Evolutionary conservation across 1,140 invertebrate genomes (phyloP), one percentile per base, ranked within the genome.

Genomic region (Choristoneura fumiferana): DNA sequence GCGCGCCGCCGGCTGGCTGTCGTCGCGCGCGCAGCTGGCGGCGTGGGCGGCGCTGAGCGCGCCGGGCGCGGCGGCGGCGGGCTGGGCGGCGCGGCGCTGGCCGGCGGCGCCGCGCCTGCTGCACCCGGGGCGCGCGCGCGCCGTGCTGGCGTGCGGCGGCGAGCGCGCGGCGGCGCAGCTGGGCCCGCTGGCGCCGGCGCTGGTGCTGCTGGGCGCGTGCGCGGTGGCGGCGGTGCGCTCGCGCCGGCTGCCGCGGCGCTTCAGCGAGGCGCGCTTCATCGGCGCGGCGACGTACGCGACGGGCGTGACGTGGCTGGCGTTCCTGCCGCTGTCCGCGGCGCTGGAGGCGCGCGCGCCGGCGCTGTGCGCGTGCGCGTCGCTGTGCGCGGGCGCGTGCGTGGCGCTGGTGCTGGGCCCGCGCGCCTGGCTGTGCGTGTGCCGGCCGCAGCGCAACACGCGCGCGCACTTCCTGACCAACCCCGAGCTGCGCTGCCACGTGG

Each of bases 261-360:
- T 97, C 78, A 97, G 97, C 84, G 95, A 96, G 76, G 94, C 95
- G 0, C 95, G 95, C 12, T 33, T 29, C 43, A 62, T 63, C 35
- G 95, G 95, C 9, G 96, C 95, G 65, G 94, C 95, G 1, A 96
- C 96, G 95, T 97, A 97, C 78, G 95, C 95, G 0, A 97, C 96
- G 0, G 94, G 95, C 64, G 95, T 97, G 10, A 95, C 96, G 60
- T 97, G 96, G 96, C 88, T 95, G 15, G 96, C 96, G n/a, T 97
- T 97, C 82, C 91, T 96, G 6, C 94, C 95, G 1, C 95, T 97
- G 60, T 96, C 96, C 84, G 95, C 93, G 75, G 95, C 95, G 1
- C 95, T 94, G 54, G 92, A 94, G 59, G 91, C 92, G 54, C 72
- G 90, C 88, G 91, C 93, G 14, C 92, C 94, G 38, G 94, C 94